phyloP scores from a whole-genome alignment of 2,888 invertebrate species.

The Nysson spinosus region DNA sequence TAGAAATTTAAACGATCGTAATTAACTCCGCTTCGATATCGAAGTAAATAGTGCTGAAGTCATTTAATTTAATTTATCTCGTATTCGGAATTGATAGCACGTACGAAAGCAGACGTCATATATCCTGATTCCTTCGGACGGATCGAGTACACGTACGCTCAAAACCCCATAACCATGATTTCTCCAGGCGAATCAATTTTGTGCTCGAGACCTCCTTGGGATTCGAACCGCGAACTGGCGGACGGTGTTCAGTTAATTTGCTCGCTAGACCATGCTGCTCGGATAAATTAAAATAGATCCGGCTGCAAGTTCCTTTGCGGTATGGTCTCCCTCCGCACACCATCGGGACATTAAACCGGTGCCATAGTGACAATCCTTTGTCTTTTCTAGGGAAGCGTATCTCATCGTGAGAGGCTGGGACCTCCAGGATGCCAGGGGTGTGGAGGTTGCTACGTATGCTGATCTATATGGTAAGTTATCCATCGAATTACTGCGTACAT shows the following conservation, averaged over 20 bases:
- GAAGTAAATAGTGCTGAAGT: background rate
- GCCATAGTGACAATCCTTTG: slow-evolving; percentile 18
- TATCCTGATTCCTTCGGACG: slow-evolving; percentile 58
- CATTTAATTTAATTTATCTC: slow-evolving; percentile 20
- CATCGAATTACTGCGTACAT: background rate
- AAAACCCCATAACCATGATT: slow-evolving; percentile 56
- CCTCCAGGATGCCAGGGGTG: slow-evolving; percentile 76
- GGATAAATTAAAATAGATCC: slow-evolving; percentile 69
- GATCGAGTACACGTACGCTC: slow-evolving; percentile 47
- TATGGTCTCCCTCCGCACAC: slow-evolving; percentile 4
- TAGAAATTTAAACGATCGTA: too few relatives aligned
- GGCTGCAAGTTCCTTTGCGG: slow-evolving; percentile 45
- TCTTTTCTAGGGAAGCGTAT: slow-evolving; percentile 67
- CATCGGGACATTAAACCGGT: slow-evolving; percentile 9
- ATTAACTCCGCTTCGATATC: too few relatives aligned
- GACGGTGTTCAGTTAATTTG: slow-evolving; percentile 72
- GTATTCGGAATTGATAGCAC: background rate
- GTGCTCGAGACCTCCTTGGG: slow-evolving; percentile 72
- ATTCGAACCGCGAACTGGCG: slow-evolving; percentile 71
- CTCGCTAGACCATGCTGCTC: slow-evolving; percentile 67
- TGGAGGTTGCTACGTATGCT: slow-evolving; percentile 76
- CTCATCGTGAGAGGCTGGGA: slow-evolving; percentile 76
- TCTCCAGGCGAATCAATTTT: slow-evolving; percentile 60
- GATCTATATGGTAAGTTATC: slow-evolving; percentile 74
- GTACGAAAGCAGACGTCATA: slow-evolving; percentile 24